Base-by-base conservation (phyloP, 1,140 invertebrate genomes). In the Callitettix versicolor region DNA sequence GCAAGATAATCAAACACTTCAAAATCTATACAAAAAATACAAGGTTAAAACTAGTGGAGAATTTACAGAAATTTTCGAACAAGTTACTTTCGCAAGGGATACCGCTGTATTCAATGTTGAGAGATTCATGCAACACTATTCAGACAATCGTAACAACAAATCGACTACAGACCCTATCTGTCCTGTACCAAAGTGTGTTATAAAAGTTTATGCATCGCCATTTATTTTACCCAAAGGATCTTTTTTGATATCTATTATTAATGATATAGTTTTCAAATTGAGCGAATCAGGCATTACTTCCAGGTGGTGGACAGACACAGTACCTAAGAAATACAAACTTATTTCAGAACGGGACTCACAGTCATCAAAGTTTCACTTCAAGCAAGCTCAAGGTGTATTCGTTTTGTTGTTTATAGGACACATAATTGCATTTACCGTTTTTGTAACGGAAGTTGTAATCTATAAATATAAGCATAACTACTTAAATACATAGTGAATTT, bases 91-190 rank as follows among this genome's bases (percentile, higher is more conserved):
- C 7, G 24, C 24, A n/a, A 49, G 24, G 30, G 47, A 49, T 11
- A 49, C 47, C 3, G 47, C 30, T 30, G 24, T 26, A 26, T 49
- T 49, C 15, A 24, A 24, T 2, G 24, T 24, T 26, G 24, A 49
- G n/a, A 26, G 47, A 33, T 49, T 33, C 18, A 15, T 49, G 47
- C 24, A 15, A n/a, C 33, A 49, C 18, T 49, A 49, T 49, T 49
- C 47, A 30, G 47, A 26, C 18, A 49, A 26, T n/a, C 4, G 26
- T n/a, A 49, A 49, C 21, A 49, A 49, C 18, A 30, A 26, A 33
- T 26, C 22, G 18, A 49, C 14, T 26, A 49, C 9, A 33, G 47
- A 49, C 11, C 21, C 24, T 1, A 33, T 49, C 21, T 49, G 47
- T 49, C 17, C 17, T 9, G 9, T 49, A 3, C 21, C 17, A 3